A percentile compares a stretch with the other conserved stretches of the same genome.
These are phyloP conservation scores for Mythimna loreyi DNA, from an alignment of 2,888 invertebrate genomes.

Conservation along the genomic window DNA sequence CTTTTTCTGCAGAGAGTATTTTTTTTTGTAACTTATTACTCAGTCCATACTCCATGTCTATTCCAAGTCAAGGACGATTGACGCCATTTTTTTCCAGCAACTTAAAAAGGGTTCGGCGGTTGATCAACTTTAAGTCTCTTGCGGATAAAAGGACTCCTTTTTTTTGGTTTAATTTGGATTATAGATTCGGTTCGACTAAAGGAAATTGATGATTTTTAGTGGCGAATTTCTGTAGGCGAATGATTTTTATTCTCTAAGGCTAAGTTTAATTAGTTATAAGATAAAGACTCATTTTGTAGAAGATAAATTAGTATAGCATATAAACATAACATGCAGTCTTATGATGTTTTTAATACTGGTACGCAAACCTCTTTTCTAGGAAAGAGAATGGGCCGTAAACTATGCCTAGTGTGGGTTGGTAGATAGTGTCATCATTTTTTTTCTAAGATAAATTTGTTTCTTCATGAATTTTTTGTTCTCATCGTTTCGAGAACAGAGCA, in stretches of 20 bases:
- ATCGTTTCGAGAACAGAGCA: too few relatives aligned
- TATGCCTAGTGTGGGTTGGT: too few relatives aligned
- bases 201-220: constrained; percentile 19
- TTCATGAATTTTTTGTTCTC: too few relatives aligned
- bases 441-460: too few relatives aligned
- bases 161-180: constrained; percentile 38
- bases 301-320: too few relatives aligned
- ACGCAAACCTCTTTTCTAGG: too few relatives aligned
- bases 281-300: background rate
- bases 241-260: constrained; percentile 13
- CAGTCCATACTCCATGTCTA: background rate
- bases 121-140: constrained; percentile 48
- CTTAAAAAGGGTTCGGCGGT: constrained; percentile 47
- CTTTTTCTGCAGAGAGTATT: background rate
- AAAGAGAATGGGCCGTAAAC: too few relatives aligned
- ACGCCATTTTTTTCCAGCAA: constrained; percentile 55
- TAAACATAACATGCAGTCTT: too few relatives aligned
- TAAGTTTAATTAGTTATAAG: background rate
- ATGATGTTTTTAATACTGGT: too few relatives aligned
- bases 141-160: constrained; percentile 33
- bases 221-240: background rate
- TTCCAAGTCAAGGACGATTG: constrained; percentile 26
- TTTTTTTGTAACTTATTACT: background rate
- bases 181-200: constrained; percentile 12
- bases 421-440: too few relatives aligned